A percentile compares a stretch with the other conserved stretches of the same genome.
These are phyloP conservation scores for Notothenia coriiceps DNA, from an alignment of 2,113 vertebrate genomes.

Conservation along the genomic window DNA sequence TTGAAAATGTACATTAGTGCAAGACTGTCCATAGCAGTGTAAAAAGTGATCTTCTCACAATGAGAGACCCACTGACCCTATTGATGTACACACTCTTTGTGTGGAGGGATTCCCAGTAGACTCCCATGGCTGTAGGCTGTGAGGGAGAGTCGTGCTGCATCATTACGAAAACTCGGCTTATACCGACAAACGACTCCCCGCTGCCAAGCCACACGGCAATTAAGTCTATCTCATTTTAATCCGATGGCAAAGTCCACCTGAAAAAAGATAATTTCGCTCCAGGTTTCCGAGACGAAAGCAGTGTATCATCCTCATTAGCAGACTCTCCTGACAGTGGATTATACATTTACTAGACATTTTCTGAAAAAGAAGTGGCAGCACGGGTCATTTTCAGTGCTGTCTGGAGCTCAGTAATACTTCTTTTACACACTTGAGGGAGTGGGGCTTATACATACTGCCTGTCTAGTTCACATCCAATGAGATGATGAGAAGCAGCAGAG, in stretches of 20 bases:
- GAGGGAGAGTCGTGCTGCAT: background rate
- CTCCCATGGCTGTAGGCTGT: background rate
- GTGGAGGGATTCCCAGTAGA: background rate
- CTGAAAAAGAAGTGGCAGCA: background rate
- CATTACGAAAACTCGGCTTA: slow-evolving; percentile 3
- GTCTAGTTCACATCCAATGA: slow-evolving; percentile 1
- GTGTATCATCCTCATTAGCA: slow-evolving; percentile 36
- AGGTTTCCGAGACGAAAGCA: slow-evolving; percentile 21
- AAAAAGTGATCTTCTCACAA: rapidly evolving
- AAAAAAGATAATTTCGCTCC: slow-evolving; percentile 25
- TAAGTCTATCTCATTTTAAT: slow-evolving; percentile 56
- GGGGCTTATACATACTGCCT: background rate
- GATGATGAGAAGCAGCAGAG: slow-evolving; percentile 5
- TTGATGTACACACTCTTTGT: background rate
- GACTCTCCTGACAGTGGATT: slow-evolving; percentile 14
- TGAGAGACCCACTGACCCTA: background rate
- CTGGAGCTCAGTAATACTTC: slow-evolving; percentile 2
- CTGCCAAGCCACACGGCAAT: slow-evolving; percentile 19
- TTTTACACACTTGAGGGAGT: background rate
- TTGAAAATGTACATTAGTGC: too few species aligned
- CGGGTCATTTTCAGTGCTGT: slow-evolving; percentile 4
- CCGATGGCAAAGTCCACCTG: slow-evolving; percentile 33
- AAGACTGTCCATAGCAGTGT: too few species aligned
- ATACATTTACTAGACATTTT: slow-evolving; percentile 13
- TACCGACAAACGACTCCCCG: slow-evolving; percentile 3